Evolutionary conservation across 2,113 vertebrate species (phyloP), one percentile per base, ranked within the genome.

Genomic region (Embiotoca jacksoni): DNA sequence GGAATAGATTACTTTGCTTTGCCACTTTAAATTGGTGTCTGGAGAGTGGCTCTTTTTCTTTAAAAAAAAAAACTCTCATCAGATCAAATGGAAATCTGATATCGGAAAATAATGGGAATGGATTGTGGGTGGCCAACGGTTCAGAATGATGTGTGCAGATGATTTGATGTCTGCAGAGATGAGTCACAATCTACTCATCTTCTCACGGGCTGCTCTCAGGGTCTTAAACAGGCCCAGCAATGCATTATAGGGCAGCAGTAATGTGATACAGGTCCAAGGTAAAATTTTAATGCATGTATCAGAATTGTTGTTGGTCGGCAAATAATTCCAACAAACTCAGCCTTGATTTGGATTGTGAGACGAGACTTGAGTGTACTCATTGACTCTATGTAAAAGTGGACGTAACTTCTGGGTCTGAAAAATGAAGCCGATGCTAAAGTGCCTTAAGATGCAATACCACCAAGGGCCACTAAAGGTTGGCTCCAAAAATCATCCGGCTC

Each of bases 1-100:
- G 83, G 85, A 91, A 92, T 85, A 84, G 90, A 94, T 93, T 93
- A 88, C 83, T 91, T 84, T 86, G 85, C 88, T 86, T 91, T 85
- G 76, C 81, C 81, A 77, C 72, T 80, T 82, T 82, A 88, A 92
- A 92, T 91, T 83, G 85, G 80, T 83, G 75, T 87, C 85, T 89
- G 35, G 85, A 80, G 83, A 86, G 69, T 72, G 49, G 33, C 52
- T 71, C 66, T 58, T 61, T 68, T 52, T 55, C 47, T 35, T 59
- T 44, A 65, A 37, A 60, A 37, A 83, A 79, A 72, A 82, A 88
- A 54, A 13, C 60, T 67, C 44, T 58, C 72, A 82, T 80, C 55
- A 84, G 88, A 91, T 92, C 78, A 89, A 89, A 90, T 89, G 73
- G 75, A 89, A 90, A 93, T 91, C 77, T 91, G 88, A 88, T 91